Evolutionary conservation across 2,113 vertebrate species (phyloP).

Genomic region (Mus pahari): DNA sequence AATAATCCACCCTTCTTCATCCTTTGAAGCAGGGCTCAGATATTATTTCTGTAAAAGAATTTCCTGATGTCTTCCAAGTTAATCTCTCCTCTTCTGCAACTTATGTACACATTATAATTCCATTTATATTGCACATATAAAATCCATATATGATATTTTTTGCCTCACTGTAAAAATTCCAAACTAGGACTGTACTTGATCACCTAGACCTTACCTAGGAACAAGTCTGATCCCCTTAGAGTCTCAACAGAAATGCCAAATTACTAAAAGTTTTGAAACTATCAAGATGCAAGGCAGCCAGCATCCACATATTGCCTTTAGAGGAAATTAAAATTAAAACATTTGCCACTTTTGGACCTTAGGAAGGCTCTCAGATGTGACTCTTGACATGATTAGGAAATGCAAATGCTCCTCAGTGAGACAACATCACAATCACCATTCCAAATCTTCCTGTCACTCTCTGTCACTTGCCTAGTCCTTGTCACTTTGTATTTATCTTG

Average conservation of each 20-base stretch:
- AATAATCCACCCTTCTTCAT: not conserved
- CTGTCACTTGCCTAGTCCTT: not conserved
- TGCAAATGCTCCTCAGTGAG: not conserved
- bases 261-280: not conserved
- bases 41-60: conserved; percentile 22
- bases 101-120: conserved; percentile 16
- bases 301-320: not conserved
- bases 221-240: not conserved
- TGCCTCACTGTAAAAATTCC: not conserved
- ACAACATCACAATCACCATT: not conserved
- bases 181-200: not conserved
- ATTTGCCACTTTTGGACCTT: not conserved
- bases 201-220: not conserved
- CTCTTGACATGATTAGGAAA: not conserved
- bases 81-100: not conserved
- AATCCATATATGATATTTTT: not conserved
- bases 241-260: not conserved
- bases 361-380: conserved; percentile 18
- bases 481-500: not conserved
- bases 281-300: conserved; percentile 7
- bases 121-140: conserved; percentile 2
- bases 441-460: conserved; percentile 25
- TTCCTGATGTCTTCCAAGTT: not conserved
- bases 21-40: not conserved
- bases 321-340: conserved; percentile 29